Conservation (phyloP, 1,140 invertebrate species). For the Drosophila guanche region DNA sequence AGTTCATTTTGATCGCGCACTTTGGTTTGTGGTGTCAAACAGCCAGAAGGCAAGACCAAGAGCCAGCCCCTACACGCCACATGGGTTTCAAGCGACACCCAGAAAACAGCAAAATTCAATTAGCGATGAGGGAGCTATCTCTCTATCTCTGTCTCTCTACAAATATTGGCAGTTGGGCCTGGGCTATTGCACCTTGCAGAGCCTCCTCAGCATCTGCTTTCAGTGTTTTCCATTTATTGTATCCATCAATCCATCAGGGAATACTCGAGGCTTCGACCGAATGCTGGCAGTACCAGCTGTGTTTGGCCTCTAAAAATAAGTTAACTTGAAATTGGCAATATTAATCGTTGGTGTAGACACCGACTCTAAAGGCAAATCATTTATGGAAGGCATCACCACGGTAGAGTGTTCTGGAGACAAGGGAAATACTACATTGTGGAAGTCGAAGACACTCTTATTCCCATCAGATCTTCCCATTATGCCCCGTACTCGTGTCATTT, state of each 20-base stretch:
- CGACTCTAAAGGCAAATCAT: slow-evolving; percentile 35
- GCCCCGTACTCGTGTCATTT: slow-evolving; percentile 16
- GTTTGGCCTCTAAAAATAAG: slow-evolving; percentile 77
- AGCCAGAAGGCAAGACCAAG: too few relatives aligned
- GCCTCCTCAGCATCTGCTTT: not conserved
- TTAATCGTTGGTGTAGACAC: slow-evolving; percentile 28
- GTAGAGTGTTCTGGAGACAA: not conserved
- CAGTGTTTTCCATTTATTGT: slow-evolving; percentile 1
- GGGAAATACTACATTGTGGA: not conserved
- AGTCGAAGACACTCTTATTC: too few relatives aligned
- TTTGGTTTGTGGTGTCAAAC: too few relatives aligned
- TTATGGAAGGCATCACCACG: slow-evolving; percentile 13
- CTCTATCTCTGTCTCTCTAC: not conserved
- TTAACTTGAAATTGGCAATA: slow-evolving; percentile 72
- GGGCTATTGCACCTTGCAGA: slow-evolving; percentile 48
- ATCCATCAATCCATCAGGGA: not conserved
- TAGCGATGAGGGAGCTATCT: slow-evolving; percentile 28
- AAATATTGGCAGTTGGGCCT: slow-evolving; percentile 64
- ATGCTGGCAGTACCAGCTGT: slow-evolving; percentile 48
- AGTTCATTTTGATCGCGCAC: too few relatives aligned
- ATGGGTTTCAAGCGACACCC: slow-evolving; percentile 34
- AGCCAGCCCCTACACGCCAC: slow-evolving; percentile 6
- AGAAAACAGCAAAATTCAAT: slow-evolving; percentile 63
- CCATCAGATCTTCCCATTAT: too few relatives aligned
- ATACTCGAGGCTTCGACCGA: not conserved